Base-by-base conservation (phyloP, 1,140 invertebrate genomes). In the Ceratosolen solmsi region DNA sequence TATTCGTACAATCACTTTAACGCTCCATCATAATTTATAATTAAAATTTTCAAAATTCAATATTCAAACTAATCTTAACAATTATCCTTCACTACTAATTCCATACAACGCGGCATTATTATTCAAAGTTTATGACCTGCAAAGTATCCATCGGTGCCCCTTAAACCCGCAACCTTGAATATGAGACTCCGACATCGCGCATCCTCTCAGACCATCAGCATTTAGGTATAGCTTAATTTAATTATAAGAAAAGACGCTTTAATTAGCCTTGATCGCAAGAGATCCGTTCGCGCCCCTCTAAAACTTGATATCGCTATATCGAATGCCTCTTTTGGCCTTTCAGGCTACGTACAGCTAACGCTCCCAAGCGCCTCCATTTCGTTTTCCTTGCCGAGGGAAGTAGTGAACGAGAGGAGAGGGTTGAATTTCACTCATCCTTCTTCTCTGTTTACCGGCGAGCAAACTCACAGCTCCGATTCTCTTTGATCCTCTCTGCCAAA, bases 401-500 rank as follows among this genome's bases (percentile, higher is more conserved):
- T 33, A 8, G 9, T 11, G 36, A 60, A 56, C 20, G 75, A 11
- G 13, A 63, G 58, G 13, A 25, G 27, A 54, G 68, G 77, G 65
- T 79, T 79, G 25, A 71, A 72, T 72, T 70, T 78, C 76, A 46
- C 46, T 78, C 63, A 30, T n/a, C n/a, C n/a, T 25, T 36, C 33
- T 49, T 33, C 63, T 65, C 46, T 68, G 46, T 78, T 78, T 78
- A 68, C 60, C 27, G 27, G 41, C 22, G 58, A 54, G 58, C 30
- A 3, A 75, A 75, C 33, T 54, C 63, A 11, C 25, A 1, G 22
- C 51, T 79, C 77, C 77, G 17, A 71, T 71, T 79, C 65, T 79
- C 77, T 79, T 79, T 79, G 77, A 79, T 41, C 41, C 49, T 71
- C 49, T n/a, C 33, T 70, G 65, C 77, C 65, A 79, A 79, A 79